Base-by-base conservation (phyloP, 2,888 invertebrate species). In the Idaea biselata region DNA sequence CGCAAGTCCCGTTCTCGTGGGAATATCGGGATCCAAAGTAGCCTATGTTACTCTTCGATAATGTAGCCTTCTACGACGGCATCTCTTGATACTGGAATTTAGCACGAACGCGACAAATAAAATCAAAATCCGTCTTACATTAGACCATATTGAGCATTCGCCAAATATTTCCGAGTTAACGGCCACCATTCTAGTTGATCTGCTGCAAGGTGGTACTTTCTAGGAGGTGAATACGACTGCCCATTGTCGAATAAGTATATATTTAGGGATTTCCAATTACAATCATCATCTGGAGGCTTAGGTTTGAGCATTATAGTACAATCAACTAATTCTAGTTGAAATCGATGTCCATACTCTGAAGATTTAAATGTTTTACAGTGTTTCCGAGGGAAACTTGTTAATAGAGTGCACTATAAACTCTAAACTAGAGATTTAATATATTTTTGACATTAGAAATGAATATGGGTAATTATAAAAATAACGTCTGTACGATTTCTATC, bases 171-270 rank as follows among this genome's bases (percentile, higher is more conserved):
- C n/a, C 89, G 70, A 0, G 84, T 86, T 0, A 70, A 60, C 5
- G 81, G 77, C 91, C 90, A 91, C 60, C 61, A 77, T 53, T 75
- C 72, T 1, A 91, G 72, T 4, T 89, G 83, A 0, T 82, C 79
- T 1, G 68, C 66, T 6, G 66, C 66, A 16, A 91, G 75, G 63
- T 86, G 87, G 65, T 90, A 88, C 64, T 91, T 91, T 61, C 90
- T 84, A 0, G 91, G 91, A 0, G 91, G 91, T 0, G 86, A 83
- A 60, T 77, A 73, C 17, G 84, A 71, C 62, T 91, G 88, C 0
- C 91, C 91, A 60, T 91, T 91, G 0, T 83, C 78, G 68, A 91
- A 91, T 11, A 91, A 55, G 67, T 73, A 91, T 66, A 91, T 89
- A 62, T 91, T 87, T 18, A 90, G 76, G 1, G 77, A 69, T 16